Percentiles rank a stretch among this genome's conserved stretches.
These are phyloP conservation scores for Cygnus olor DNA, from an alignment of 2,797 vertebrate genomes.

Conservation along the genomic window DNA sequence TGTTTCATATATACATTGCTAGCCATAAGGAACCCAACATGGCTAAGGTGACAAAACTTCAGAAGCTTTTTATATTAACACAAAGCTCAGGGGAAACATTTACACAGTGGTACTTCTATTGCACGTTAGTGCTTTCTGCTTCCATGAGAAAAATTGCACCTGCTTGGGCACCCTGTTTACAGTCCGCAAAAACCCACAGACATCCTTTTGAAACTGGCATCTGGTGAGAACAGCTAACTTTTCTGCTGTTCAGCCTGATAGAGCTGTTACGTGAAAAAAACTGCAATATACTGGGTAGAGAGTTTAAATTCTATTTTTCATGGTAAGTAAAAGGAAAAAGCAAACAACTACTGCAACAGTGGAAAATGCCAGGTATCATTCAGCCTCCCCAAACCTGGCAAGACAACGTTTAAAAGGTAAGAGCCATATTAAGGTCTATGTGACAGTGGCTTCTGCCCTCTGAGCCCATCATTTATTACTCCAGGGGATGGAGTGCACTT, in stretches of 20 bases:
- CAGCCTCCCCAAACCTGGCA: not conserved
- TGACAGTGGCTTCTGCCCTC: not conserved
- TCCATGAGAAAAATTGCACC: accelerated
- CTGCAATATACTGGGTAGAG: not conserved
- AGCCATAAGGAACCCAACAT: not conserved
- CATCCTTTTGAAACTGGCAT: not conserved
- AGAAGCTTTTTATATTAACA: not conserved
- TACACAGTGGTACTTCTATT: not conserved
- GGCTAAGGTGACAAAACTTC: not conserved
- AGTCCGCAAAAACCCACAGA: not conserved
- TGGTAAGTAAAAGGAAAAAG: not conserved
- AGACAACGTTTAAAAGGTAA: not conserved
- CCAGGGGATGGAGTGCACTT: not conserved
- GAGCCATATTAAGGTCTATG: not conserved
- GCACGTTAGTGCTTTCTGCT: not conserved
- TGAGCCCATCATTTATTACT: not conserved
- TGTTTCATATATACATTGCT: accelerated
- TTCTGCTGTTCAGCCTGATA: not conserved
- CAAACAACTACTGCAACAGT: not conserved
- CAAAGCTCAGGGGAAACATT: not conserved
- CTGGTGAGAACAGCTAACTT: not conserved
- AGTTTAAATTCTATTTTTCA: not conserved
- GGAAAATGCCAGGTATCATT: not conserved
- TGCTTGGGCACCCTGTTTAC: not conserved
- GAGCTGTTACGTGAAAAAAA: not conserved